A percentile compares a stretch with the other conserved stretches of the same genome.
Evolutionary conservation across 53 echinoderm and acorn worm genomes (phyloP).

Genomic region (Echinarachnius parma): DNA sequence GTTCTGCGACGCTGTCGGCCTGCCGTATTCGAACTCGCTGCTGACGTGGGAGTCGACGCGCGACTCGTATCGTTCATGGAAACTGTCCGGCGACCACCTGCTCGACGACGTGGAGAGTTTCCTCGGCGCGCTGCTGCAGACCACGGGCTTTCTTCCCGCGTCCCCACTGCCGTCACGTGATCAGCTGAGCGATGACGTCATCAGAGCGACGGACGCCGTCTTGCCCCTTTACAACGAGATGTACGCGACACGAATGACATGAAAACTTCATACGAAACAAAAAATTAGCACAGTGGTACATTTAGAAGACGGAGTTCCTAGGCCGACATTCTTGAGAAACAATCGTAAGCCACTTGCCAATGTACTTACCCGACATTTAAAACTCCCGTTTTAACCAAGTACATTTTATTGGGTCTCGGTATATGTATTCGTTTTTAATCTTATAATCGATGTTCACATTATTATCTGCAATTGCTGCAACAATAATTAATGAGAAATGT

Average conservation of each 20-base stretch:
- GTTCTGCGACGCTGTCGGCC: constrained; percentile 18
- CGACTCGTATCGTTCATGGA: constrained; percentile 27
- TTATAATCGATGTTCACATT: no score
- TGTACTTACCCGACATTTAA: no score
- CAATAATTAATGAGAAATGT: no score
- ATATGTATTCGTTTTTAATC: no score
- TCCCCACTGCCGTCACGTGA: constrained; percentile 17
- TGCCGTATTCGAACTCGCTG: constrained; percentile 26
- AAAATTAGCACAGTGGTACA: no score
- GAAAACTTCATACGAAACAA: no score
- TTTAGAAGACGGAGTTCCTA: no score
- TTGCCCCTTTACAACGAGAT: constrained; percentile 22
- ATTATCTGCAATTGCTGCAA: no score
- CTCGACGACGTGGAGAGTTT: constrained; percentile 18
- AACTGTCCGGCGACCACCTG: constrained; percentile 3
- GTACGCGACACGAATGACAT: constrained; percentile 20
- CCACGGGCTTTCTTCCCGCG: constrained; percentile 19
- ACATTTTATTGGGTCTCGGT: no score
- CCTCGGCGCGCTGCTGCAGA: constrained; percentile 6
- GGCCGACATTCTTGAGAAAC: no score
- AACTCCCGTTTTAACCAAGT: no score
- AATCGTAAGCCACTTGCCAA: no score
- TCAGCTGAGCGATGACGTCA: constrained; percentile 10
- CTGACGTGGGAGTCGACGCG: constrained; percentile 19
- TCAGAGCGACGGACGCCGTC: neutral